Conservation (phyloP, 2,888 invertebrate species). For the Trachelus troglodyta region DNA sequence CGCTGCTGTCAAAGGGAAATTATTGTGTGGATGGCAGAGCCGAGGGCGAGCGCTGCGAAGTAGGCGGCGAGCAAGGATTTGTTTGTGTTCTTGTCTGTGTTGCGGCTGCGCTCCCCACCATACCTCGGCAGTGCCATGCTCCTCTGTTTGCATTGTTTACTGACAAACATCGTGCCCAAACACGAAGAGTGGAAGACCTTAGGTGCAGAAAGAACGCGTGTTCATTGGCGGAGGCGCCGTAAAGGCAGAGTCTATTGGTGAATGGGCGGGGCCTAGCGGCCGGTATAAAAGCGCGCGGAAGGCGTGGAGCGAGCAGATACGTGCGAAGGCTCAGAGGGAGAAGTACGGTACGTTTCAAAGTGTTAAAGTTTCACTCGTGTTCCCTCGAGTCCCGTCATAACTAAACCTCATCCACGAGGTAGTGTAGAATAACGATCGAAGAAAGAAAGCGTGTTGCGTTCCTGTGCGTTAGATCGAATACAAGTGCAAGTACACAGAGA, state of each 20-base stretch:
- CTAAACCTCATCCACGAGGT: background rate
- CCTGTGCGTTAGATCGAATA: background rate
- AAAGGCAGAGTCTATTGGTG: background rate
- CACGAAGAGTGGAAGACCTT: constrained; percentile 29
- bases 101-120: constrained; percentile 57
- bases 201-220: background rate
- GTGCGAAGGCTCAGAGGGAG: constrained; percentile 38
- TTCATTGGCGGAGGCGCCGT: constrained; percentile 25
- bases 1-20: background rate
- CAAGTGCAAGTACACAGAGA: background rate
- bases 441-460: background rate
- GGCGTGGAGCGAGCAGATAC: constrained; percentile 45
- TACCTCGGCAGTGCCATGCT: constrained; percentile 22
- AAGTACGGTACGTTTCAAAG: background rate
- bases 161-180: constrained; percentile 61
- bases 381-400: constrained; percentile 8
- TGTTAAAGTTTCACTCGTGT: background rate
- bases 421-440: background rate
- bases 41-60: constrained; percentile 7
- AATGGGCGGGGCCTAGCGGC: constrained; percentile 28
- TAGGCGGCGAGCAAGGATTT: constrained; percentile 41
- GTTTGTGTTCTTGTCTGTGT: constrained; percentile 48
- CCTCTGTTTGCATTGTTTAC: constrained; percentile 59
- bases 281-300: constrained; percentile 37
- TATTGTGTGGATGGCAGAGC: background rate